Percentiles rank a stretch among this genome's conserved stretches.
Conservation (phyloP, 2,888 invertebrate genomes). For the Diadegma fenestrale region DNA sequence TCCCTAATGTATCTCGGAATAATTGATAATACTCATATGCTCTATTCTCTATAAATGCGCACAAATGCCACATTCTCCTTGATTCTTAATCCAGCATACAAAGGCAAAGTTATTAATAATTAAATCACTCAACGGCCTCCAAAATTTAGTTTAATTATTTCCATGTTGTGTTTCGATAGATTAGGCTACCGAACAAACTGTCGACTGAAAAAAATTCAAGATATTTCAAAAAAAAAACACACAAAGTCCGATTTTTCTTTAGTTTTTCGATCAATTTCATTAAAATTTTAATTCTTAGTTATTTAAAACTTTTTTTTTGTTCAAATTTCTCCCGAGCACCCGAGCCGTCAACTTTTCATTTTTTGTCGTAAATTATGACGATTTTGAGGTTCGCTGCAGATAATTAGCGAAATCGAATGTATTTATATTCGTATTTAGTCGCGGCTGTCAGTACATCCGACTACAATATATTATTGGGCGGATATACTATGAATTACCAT, state of each 20-base stretch:
- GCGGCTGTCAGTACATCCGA: constrained; percentile 1
- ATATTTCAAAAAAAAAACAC: not conserved
- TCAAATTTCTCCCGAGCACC: too few species aligned
- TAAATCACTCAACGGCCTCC: not conserved
- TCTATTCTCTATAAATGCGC: not conserved
- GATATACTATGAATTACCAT: constrained; percentile 5
- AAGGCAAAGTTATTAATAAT: not conserved
- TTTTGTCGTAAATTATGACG: not conserved
- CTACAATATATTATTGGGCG: constrained; percentile 31
- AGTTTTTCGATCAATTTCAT: too few species aligned
- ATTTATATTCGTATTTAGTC: constrained; percentile 1
- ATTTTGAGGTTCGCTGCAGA: not conserved
- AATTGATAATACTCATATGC: constrained; percentile 36
- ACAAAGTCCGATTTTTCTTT: too few species aligned
- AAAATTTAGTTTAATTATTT: not conserved
- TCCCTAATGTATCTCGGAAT: constrained; percentile 41
- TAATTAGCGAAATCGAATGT: not conserved
- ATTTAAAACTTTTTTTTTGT: too few species aligned
- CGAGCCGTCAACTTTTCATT: too few species aligned
- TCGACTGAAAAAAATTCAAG: not conserved
- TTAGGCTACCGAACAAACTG: too few species aligned
- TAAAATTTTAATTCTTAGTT: too few species aligned
- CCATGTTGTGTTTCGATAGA: too few species aligned
- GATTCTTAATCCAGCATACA: constrained; percentile 14
- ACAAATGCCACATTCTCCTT: constrained; percentile 12